These are phyloP conservation scores for Drosophila santomea DNA, from an alignment of 1,140 invertebrate species.

Conservation along the genomic window DNA sequence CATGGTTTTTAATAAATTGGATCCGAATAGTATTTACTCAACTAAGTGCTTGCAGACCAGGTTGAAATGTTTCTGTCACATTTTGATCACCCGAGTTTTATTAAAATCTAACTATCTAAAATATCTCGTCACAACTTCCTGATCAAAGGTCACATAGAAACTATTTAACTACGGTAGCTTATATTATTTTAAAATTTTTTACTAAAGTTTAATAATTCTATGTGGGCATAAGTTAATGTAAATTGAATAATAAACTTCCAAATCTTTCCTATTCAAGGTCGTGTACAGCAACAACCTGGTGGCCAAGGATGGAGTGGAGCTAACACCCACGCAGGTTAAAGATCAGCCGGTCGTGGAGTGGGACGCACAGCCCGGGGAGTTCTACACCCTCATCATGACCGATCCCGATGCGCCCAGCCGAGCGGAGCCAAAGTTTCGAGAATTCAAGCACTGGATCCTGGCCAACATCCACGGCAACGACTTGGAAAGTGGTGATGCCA, in stretches of 20 bases:
- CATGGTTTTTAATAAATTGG: too few relatives aligned
- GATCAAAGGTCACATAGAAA: conserved; percentile 1
- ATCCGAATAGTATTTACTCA: too few relatives aligned
- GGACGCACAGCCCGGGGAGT: conserved; percentile 86
- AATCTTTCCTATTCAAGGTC: conserved; percentile 52
- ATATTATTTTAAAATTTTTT: too few relatives aligned
- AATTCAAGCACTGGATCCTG: conserved; percentile 97
- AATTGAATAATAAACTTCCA: background rate
- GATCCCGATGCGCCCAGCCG: conserved; percentile 88
- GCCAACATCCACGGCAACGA: conserved; percentile 94
- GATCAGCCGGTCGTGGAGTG: conserved; percentile 88
- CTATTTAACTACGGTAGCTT: background rate
- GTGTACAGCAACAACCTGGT: conserved; percentile 86
- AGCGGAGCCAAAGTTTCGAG: conserved; percentile 90
- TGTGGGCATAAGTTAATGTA: background rate
- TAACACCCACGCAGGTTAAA: conserved; percentile 90
- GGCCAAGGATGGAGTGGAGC: conserved; percentile 88
- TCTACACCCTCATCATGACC: conserved; percentile 91
- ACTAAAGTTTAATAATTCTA: too few relatives aligned
- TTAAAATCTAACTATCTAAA: background rate
- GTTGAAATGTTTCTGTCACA: too few relatives aligned
- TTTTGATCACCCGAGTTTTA: background rate
- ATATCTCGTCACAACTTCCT: background rate
- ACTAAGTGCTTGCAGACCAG: too few relatives aligned
- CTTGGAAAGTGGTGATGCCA: conserved; percentile 89